Percentiles rank a stretch among this genome's conserved stretches.
These are phyloP conservation scores for Euphonia xanthogaster DNA, from an alignment of 2,797 vertebrate genomes.

Conservation along the genomic window DNA sequence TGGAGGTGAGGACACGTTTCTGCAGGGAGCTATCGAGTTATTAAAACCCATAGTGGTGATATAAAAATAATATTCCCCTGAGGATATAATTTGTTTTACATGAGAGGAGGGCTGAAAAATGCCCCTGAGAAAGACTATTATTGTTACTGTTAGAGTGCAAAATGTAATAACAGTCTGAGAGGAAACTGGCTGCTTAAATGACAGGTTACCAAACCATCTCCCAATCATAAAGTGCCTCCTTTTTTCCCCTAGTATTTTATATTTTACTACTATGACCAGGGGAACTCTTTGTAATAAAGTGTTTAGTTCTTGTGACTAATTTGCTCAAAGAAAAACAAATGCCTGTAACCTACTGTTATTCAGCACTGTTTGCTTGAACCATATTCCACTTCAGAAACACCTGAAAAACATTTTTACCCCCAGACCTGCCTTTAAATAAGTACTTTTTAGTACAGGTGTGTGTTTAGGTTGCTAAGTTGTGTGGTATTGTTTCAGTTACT, in stretches of 20 bases:
- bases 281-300: neutral
- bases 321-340: neutral
- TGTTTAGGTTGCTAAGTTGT: neutral
- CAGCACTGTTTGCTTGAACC: neutral
- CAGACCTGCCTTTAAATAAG: neutral
- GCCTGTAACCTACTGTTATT: neutral
- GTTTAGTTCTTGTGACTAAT: neutral
- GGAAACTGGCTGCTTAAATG: neutral
- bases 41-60: neutral
- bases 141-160: neutral
- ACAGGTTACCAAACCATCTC: neutral
- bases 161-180: neutral
- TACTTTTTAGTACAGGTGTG: neutral
- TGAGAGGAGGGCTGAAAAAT: conserved; percentile 17
- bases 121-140: neutral
- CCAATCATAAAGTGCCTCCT: neutral
- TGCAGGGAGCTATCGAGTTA: neutral
- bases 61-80: conserved; percentile 6
- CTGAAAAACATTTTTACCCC: neutral
- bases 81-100: neutral
- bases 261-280: neutral
- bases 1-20: neutral
- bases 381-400: neutral
- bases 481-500: neutral
- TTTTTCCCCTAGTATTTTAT: neutral